A percentile compares a stretch with the other conserved stretches of the same genome.
Evolutionary conservation across 2,113 vertebrate species (phyloP).

Genomic region (Montifringilla adamsi): DNA sequence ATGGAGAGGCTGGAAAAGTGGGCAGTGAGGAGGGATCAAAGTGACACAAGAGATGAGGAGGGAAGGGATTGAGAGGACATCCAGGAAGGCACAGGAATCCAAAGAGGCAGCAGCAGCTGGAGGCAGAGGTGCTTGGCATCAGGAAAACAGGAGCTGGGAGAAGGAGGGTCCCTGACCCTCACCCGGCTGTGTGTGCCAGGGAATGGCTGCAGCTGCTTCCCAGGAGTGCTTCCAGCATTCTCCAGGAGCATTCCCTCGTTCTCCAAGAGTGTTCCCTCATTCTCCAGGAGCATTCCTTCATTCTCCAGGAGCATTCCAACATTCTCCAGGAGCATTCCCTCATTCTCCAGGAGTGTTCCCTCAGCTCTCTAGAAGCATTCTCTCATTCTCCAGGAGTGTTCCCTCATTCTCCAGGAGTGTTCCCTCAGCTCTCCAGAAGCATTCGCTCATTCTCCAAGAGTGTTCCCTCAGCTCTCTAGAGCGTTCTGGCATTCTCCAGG

Average conservation of each 20-base stretch:
- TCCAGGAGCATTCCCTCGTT: not conserved
- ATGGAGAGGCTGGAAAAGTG: not conserved
- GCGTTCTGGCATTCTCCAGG: no score
- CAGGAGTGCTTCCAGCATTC: not conserved
- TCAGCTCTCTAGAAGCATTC: not conserved
- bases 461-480: no score
- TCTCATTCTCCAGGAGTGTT: not conserved
- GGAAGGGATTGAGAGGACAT: not conserved
- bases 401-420: no score
- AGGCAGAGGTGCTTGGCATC: not conserved
- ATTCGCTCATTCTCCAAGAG: not conserved
- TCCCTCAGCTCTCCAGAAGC: not conserved
- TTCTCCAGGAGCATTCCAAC: not conserved
- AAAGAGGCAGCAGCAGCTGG: not conserved
- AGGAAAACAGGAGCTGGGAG: not conserved
- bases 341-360: not conserved
- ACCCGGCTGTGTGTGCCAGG: accelerated
- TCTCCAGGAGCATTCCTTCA: not conserved
- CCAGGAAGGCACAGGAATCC: not conserved
- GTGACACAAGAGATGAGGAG: not conserved
- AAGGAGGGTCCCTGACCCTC: not conserved
- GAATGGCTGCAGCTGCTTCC: not conserved
- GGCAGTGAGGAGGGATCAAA: not conserved
- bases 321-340: no score
- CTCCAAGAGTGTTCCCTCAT: no score